A percentile compares a stretch with the other conserved stretches of the same genome.
Evolutionary conservation across 35 echinoderm and acorn worm species (phyloP).

Genomic region (Chiridota heheva): DNA sequence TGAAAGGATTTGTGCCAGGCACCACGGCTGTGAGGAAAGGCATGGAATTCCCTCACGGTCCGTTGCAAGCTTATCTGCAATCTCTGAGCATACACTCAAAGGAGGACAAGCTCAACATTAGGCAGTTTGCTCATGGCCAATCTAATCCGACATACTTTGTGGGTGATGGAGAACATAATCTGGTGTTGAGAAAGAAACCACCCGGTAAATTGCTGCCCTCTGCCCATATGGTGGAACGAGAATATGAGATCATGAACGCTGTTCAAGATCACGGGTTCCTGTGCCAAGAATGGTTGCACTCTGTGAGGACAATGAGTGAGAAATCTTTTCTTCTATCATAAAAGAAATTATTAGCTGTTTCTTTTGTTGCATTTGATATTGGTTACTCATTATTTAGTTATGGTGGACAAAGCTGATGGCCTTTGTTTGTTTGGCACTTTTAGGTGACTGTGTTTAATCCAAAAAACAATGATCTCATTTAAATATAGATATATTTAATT

Average conservation of each 20-base stretch:
- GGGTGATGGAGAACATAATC: slow-evolving; percentile 56
- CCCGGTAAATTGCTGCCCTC: slow-evolving; percentile 95
- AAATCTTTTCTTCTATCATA: neutral
- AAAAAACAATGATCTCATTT: no score
- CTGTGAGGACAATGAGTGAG: slow-evolving; percentile 81
- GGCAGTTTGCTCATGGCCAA: slow-evolving; percentile 91
- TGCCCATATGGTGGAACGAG: slow-evolving; percentile 88
- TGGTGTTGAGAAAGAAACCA: slow-evolving; percentile 96
- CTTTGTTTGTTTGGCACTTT: neutral
- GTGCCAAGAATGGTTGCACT: slow-evolving; percentile 80
- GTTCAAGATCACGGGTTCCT: slow-evolving; percentile 77
- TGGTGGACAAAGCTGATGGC: neutral
- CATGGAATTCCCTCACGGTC: slow-evolving; percentile 58
- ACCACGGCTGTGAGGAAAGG: slow-evolving; percentile 81
- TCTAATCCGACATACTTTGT: slow-evolving; percentile 99
- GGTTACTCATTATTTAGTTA: neutral
- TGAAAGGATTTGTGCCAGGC: slow-evolving; percentile 66
- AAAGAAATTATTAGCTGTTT: neutral
- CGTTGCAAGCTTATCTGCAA: slow-evolving; percentile 55
- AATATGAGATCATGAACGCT: slow-evolving; percentile 91
- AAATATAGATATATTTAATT: no score
- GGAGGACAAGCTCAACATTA: slow-evolving; percentile 49
- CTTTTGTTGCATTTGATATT: neutral
- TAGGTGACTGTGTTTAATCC: neutral
- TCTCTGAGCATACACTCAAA: slow-evolving; percentile 53